Conservation (phyloP, 1,140 invertebrate species). For the Venturia canescens region DNA sequence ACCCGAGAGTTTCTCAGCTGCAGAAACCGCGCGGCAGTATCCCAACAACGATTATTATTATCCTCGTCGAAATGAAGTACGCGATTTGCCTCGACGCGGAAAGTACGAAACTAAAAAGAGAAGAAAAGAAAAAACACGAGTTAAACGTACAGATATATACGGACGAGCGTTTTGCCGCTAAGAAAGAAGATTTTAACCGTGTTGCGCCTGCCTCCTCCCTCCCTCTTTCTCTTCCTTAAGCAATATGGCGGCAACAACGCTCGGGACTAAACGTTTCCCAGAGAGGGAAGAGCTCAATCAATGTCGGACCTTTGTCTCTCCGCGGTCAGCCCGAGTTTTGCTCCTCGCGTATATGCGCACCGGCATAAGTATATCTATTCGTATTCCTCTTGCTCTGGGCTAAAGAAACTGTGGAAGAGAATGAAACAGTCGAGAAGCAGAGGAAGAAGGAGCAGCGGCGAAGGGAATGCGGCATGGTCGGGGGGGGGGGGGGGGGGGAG, state of each 20-base stretch:
- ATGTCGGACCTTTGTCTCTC: constrained; percentile 68
- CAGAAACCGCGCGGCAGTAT: not conserved
- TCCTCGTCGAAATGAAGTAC: constrained; percentile 41
- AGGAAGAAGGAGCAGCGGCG: not conserved
- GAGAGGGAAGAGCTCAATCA: constrained; percentile 65
- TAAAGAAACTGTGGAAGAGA: constrained; percentile 29
- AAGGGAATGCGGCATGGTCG: too few relatives aligned
- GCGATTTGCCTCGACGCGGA: constrained; percentile 41
- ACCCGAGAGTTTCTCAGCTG: not conserved
- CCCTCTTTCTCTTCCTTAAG: constrained; percentile 41
- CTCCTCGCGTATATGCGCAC: not conserved
- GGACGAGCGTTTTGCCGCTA: constrained; percentile 46
- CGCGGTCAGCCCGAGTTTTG: constrained; percentile 48
- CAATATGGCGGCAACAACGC: constrained; percentile 56
- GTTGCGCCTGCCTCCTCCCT: constrained; percentile 53
- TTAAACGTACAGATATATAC: not conserved
- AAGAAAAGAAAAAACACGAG: constrained; percentile 17
- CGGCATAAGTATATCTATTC: not conserved
- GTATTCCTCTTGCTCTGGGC: not conserved
- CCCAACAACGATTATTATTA: constrained; percentile 25
- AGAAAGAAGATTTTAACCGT: constrained; percentile 40
- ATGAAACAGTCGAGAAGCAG: constrained; percentile 22
- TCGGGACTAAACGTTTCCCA: constrained; percentile 65
- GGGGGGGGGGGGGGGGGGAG: too few relatives aligned
- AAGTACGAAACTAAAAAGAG: not conserved